phyloP scores from a whole-genome alignment of 1,140 invertebrate genomes.

The Matsumurasca onukii region DNA sequence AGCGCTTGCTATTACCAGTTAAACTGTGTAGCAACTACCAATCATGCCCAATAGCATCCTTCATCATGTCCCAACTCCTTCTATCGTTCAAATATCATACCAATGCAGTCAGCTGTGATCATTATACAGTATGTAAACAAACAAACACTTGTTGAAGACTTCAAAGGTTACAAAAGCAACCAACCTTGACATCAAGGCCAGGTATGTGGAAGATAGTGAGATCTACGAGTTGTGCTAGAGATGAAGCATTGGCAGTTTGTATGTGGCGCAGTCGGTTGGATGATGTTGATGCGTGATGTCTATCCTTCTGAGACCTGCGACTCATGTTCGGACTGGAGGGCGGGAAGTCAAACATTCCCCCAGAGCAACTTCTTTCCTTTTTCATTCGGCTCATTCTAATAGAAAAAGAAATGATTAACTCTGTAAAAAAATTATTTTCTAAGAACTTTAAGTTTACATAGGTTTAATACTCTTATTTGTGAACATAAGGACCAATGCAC shows the following conservation, averaged over 20 bases:
- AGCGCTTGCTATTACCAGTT: no score
- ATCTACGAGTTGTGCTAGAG: slow-evolving; percentile 60
- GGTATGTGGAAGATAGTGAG: slow-evolving; percentile 93
- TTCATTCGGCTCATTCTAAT: slow-evolving; percentile 58
- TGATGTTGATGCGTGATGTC: slow-evolving; percentile 51
- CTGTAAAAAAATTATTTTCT: not conserved
- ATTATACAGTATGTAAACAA: no score
- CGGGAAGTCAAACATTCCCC: slow-evolving; percentile 65
- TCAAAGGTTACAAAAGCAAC: no score
- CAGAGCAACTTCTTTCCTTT: slow-evolving; percentile 69
- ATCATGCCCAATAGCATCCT: no score
- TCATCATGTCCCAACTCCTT: no score
- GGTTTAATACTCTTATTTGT: no score
- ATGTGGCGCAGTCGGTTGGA: slow-evolving; percentile 53
- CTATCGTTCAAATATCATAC: no score
- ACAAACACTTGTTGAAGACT: no score
- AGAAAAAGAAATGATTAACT: not conserved
- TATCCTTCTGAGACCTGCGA: slow-evolving; percentile 50
- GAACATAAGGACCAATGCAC: no score
- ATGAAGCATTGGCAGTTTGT: slow-evolving; percentile 43
- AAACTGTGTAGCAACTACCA: no score
- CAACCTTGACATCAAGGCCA: slow-evolving; percentile 89
- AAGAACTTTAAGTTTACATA: no score
- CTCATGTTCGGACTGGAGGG: slow-evolving; percentile 54
- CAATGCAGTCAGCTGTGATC: no score